These are phyloP conservation scores for Trisateles emortualis DNA, from an alignment of 2,888 invertebrate species.

Conservation along the genomic window DNA sequence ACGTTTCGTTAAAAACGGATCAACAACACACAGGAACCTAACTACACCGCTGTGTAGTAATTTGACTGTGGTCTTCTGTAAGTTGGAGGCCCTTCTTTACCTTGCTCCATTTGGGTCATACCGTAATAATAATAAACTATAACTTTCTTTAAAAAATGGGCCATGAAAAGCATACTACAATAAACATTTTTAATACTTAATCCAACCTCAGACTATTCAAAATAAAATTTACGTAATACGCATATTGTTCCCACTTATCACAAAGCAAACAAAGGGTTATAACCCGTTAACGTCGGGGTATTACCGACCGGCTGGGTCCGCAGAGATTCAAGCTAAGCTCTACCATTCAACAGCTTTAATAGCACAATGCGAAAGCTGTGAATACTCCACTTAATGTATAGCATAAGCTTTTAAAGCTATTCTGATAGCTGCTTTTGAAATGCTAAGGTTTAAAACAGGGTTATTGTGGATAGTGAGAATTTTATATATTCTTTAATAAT, in stretches of 20 bases:
- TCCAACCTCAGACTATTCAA: not conserved
- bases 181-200: not conserved
- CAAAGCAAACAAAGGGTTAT: constrained; percentile 28
- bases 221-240: constrained; percentile 20
- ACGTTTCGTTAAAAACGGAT: too few species aligned
- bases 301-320: constrained; percentile 15
- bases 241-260: constrained; percentile 25
- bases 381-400: constrained; percentile 10
- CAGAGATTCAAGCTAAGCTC: constrained; percentile 32
- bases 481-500: too few species aligned
- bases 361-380: constrained; percentile 36
- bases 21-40: too few species aligned
- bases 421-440: not conserved
- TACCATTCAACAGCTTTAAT: constrained; percentile 27
- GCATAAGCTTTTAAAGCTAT: constrained; percentile 14
- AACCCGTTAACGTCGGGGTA: constrained; percentile 18
- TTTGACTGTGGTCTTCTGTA: too few species aligned
- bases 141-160: too few species aligned
- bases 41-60: too few species aligned
- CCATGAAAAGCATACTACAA: too few species aligned
- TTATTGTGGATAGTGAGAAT: too few species aligned
- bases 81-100: too few species aligned
- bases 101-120: too few species aligned
- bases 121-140: too few species aligned
- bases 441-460: not conserved